Conservation (phyloP, 2,113 vertebrate genomes). For the Electrona antarctica region DNA sequence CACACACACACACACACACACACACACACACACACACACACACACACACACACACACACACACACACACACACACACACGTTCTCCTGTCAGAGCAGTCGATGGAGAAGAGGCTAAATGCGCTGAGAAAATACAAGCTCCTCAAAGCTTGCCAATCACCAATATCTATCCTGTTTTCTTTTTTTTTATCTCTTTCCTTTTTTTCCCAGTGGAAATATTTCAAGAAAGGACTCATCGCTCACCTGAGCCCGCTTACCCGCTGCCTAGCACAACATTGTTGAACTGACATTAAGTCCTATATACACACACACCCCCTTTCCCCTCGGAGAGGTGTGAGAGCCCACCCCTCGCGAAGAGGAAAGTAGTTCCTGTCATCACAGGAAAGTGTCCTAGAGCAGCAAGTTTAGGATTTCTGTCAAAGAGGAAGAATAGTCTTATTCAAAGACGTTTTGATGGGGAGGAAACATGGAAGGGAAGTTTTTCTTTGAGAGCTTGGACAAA, state of each 20-base stretch:
- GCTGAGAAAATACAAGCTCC: constrained; percentile 65
- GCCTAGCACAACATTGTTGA: constrained; percentile 39
- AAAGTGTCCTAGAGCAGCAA: constrained; percentile 34
- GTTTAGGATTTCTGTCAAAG: constrained; percentile 45
- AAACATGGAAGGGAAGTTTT: constrained; percentile 38
- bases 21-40: constrained; percentile 25
- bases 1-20: constrained; percentile 10
- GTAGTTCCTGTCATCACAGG: constrained; percentile 63
- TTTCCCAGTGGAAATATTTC: constrained; percentile 62
- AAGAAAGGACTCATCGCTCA: constrained; percentile 52
- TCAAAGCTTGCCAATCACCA: constrained; percentile 71
- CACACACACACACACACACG: background rate
- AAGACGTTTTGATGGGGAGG: constrained; percentile 35
- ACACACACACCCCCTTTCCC: constrained; percentile 19
- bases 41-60: constrained; percentile 3
- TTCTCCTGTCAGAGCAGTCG: constrained; percentile 67
- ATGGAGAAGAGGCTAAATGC: constrained; percentile 70
- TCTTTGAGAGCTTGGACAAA: constrained; percentile 25
- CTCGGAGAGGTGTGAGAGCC: constrained; percentile 15
- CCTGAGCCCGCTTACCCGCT: constrained; percentile 54
- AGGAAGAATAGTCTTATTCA: constrained; percentile 24
- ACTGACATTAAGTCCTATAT: constrained; percentile 63
- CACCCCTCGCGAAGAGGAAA: constrained; percentile 33
- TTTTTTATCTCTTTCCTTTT: constrained; percentile 1
- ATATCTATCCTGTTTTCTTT: constrained; percentile 21